phyloP scores from a whole-genome alignment of 2,888 invertebrate species.

The Acanthopleura granulata region DNA sequence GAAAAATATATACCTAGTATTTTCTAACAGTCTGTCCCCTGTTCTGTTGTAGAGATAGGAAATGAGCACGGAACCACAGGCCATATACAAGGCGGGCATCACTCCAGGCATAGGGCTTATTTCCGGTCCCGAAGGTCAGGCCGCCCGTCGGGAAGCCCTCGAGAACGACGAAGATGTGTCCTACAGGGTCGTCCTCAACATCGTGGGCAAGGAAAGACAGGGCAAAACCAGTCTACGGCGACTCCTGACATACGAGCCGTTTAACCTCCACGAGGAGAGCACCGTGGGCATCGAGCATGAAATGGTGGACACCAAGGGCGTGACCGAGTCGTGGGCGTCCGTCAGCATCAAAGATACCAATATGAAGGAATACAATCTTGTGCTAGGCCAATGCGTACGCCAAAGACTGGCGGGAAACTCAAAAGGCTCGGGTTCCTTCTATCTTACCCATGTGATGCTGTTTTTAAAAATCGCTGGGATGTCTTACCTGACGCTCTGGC shows the following conservation, averaged over 20 bases:
- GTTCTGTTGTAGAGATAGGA: background rate
- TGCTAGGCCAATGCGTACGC: constrained; percentile 37
- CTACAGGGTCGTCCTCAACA: constrained; percentile 39
- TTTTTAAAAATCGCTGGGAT: constrained; percentile 35
- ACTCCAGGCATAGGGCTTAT: constrained; percentile 42
- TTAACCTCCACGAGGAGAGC: constrained; percentile 36
- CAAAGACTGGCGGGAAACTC: constrained; percentile 27
- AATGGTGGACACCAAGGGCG: constrained; percentile 38
- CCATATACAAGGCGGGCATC: constrained; percentile 38
- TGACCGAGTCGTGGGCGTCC: constrained; percentile 29
- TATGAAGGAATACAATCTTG: constrained; percentile 34
- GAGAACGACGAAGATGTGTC: constrained; percentile 33
- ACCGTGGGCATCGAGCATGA: constrained; percentile 45
- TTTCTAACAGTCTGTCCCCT: no score
- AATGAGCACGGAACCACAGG: constrained; percentile 27
- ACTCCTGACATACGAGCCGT: constrained; percentile 37
- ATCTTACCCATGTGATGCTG: constrained; percentile 23
- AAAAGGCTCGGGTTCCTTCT: constrained; percentile 19
- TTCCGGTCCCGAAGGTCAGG: constrained; percentile 39
- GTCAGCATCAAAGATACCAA: constrained; percentile 33
- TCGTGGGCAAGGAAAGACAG: constrained; percentile 41
- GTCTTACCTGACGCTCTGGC: constrained; percentile 29
- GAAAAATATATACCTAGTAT: no score
- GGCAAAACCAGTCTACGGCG: constrained; percentile 42
- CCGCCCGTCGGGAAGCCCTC: constrained; percentile 36